phyloP scores from a whole-genome alignment of 35 echinoderm and acorn worm species.

The Heliocidaris tuberculata region DNA sequence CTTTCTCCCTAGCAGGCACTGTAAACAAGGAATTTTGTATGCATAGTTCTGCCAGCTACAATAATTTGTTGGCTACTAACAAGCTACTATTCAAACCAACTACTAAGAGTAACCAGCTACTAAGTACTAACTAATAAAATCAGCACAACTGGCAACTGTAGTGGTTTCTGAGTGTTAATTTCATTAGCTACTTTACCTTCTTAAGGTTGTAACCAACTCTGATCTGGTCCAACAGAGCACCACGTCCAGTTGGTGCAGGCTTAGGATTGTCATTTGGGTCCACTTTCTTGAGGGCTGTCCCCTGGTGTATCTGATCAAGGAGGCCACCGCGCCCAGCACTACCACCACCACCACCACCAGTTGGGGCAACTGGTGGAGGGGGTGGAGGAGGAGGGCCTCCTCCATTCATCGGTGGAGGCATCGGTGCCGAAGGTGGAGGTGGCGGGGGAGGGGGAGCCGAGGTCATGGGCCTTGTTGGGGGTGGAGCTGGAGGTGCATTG shows the following conservation, averaged over 20 bases:
- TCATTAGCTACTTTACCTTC: constrained; percentile 1
- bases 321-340: constrained; percentile 46
- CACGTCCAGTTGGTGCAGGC: constrained; percentile 44
- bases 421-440: neutral
- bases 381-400: constrained; percentile 59
- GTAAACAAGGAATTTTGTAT: no score
- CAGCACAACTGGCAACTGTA: no score
- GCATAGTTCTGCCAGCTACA: no score
- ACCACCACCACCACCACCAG: constrained; percentile 38
- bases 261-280: constrained; percentile 41
- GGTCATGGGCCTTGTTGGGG: constrained; percentile 20
- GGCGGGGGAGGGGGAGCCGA: constrained; percentile 31
- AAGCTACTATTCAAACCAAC: no score
- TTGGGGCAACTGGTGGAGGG: neutral
- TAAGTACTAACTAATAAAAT: no score
- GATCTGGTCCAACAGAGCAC: constrained; percentile 64
- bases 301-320: constrained; percentile 60
- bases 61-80: no score
- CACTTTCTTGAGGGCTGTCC: constrained; percentile 54
- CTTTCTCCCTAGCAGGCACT: no score
- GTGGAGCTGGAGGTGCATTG: constrained; percentile 48
- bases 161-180: no score
- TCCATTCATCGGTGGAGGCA: constrained; percentile 44
- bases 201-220: constrained; percentile 54
- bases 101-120: no score